Percentiles rank a stretch among this genome's conserved stretches.
Conservation (phyloP, 1,140 invertebrate genomes). For the Eumaeus atala region DNA sequence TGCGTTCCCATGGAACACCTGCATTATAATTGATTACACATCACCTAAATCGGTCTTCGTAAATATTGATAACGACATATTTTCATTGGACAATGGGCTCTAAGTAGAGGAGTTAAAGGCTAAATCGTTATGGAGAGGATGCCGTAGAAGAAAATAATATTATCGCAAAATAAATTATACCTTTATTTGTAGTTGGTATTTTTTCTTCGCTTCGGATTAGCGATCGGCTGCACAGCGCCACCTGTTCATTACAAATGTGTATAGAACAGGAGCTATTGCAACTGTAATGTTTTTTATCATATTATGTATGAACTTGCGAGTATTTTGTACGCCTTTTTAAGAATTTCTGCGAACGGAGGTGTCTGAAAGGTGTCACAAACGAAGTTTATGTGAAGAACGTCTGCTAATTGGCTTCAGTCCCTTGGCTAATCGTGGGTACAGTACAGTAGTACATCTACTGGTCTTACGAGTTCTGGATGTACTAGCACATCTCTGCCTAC, state of each 20-base stretch:
- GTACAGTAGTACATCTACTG: no score
- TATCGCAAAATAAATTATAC: not conserved
- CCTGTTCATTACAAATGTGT: conserved; percentile 6
- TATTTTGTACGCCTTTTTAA: no score
- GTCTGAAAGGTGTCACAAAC: no score
- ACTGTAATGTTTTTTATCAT: not conserved
- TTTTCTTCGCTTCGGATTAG: conserved; percentile 2
- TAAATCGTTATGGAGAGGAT: not conserved
- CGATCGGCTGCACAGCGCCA: not conserved
- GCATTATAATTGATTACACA: conserved; percentile 9
- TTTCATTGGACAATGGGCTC: not conserved
- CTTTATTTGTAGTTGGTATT: not conserved
- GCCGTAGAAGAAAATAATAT: no score
- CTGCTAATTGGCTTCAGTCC: no score
- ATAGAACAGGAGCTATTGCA: not conserved
- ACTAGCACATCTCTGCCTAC: no score
- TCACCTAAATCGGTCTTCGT: conserved; percentile 7
- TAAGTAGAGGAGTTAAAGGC: not conserved
- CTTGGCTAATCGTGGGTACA: no score
- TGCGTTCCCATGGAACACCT: not conserved
- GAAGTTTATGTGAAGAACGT: no score
- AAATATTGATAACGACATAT: conserved; percentile 2
- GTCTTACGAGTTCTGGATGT: no score
- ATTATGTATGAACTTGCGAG: no score
- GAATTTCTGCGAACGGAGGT: no score